A percentile compares a stretch with the other conserved stretches of the same genome.
Conservation (phyloP, 2,888 invertebrate species). For the Athrips mouffetella region DNA sequence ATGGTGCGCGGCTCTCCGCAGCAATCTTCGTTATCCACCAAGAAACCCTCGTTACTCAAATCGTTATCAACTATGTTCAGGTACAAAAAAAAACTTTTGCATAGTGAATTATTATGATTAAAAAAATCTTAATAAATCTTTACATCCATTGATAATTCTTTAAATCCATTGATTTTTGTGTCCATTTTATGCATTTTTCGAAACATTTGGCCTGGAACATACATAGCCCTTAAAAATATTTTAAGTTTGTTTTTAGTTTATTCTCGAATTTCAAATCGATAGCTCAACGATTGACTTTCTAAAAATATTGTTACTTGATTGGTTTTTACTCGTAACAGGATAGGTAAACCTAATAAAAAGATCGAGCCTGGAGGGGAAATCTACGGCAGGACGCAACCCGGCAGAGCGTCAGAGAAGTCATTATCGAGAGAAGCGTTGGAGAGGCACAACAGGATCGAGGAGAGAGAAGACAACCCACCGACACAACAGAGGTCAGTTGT, state of each 20-base stretch:
- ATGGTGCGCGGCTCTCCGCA: slow-evolving; percentile 85
- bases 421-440: slow-evolving; percentile 65
- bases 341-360: slow-evolving; percentile 74
- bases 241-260: no score
- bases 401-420: slow-evolving; percentile 70
- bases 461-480: slow-evolving; percentile 48
- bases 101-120: no score
- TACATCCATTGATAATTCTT: no score
- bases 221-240: no score
- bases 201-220: no score
- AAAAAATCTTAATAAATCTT: no score
- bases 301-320: not conserved
- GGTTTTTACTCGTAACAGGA: slow-evolving; percentile 61
- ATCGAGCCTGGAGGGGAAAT: slow-evolving; percentile 48
- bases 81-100: slow-evolving; percentile 52
- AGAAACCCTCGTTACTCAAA: slow-evolving; percentile 88
- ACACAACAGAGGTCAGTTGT: slow-evolving; percentile 19
- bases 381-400: slow-evolving; percentile 63
- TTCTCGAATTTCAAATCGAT: no score
- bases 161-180: no score
- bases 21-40: slow-evolving; percentile 87
- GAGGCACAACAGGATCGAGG: slow-evolving; percentile 52
- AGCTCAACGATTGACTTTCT: no score
- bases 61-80: slow-evolving; percentile 88
- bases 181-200: no score